A percentile compares a stretch with the other conserved stretches of the same genome.
These are phyloP conservation scores for Ischnus inquisitorius DNA, from an alignment of 2,888 invertebrate species.

Conservation along the genomic window DNA sequence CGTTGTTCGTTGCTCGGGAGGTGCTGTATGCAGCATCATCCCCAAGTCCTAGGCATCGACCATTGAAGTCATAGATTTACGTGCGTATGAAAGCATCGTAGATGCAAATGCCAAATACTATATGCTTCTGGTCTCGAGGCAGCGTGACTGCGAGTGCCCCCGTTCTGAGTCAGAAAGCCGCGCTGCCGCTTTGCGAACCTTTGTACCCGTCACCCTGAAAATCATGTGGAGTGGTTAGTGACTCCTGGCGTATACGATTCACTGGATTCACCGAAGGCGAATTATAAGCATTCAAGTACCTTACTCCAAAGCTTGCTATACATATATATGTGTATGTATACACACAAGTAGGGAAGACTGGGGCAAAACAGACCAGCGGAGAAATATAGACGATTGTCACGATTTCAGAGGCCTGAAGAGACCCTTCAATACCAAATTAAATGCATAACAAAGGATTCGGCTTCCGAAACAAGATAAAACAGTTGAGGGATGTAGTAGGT, in stretches of 20 bases:
- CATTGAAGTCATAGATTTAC: neutral
- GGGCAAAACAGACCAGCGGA: too few relatives aligned
- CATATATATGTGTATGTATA: slow-evolving; percentile 1
- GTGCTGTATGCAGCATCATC: neutral
- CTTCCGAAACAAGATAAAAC: too few relatives aligned
- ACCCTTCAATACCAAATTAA: too few relatives aligned
- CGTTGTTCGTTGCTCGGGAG: slow-evolving; percentile 14
- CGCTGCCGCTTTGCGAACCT: slow-evolving; percentile 62
- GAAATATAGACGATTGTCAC: too few relatives aligned
- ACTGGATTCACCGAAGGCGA: slow-evolving; percentile 47
- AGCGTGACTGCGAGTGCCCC: slow-evolving; percentile 27
- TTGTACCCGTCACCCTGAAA: slow-evolving; percentile 67
- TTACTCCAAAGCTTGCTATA: slow-evolving; percentile 22
- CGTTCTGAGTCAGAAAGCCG: slow-evolving; percentile 66
- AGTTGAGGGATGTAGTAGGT: too few relatives aligned
- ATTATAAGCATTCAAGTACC: slow-evolving; percentile 24
- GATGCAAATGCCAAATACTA: slow-evolving; percentile 43
- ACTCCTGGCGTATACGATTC: slow-evolving; percentile 41
- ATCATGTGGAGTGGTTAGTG: slow-evolving; percentile 62
- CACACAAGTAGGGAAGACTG: too few relatives aligned
- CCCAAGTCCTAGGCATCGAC: neutral
- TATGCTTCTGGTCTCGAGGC: slow-evolving; percentile 16
- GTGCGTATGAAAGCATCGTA: neutral
- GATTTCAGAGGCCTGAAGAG: too few relatives aligned
- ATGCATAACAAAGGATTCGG: too few relatives aligned